Evolutionary conservation across 2,888 invertebrate species (phyloP).

Genomic region (Melolontha melolontha): DNA sequence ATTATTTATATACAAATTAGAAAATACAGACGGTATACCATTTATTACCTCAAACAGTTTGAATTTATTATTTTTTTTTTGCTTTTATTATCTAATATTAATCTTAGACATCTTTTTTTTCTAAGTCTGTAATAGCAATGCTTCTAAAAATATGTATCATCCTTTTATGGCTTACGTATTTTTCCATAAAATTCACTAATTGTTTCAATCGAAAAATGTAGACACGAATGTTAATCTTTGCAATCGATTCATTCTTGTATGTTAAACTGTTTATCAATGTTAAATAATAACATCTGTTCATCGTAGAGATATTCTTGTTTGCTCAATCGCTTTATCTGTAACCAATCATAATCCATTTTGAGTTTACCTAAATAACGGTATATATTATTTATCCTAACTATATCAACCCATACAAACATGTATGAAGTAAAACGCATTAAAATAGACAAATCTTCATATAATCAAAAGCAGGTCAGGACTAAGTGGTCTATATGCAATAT

Average conservation of each 20-base stretch:
- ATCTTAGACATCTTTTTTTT: no score
- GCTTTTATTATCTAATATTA: no score
- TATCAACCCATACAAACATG: conserved; percentile 22
- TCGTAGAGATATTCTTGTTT: conserved; percentile 23
- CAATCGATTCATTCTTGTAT: conserved; percentile 6
- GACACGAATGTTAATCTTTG: conserved; percentile 8
- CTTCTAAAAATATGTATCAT: no score
- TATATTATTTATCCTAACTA: conserved; percentile 20
- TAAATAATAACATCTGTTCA: conserved; percentile 36
- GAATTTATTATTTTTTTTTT: no score
- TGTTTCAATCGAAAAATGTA: background rate
- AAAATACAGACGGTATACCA: no score
- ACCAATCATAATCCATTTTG: conserved; percentile 22
- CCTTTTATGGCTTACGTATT: no score
- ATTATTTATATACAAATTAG: no score
- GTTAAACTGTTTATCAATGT: conserved; percentile 22
- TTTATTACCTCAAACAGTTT: no score
- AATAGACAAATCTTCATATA: conserved; percentile 11
- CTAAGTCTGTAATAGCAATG: no score
- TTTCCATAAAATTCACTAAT: no score
- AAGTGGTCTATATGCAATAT: background rate
- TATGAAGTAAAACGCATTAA: conserved; percentile 3
- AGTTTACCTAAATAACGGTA: conserved; percentile 31
- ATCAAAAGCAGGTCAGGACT: conserved; percentile 19
- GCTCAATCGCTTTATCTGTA: conserved; percentile 19